Conservation (phyloP, 2,797 vertebrate species). For the Rhincodon typus region DNA sequence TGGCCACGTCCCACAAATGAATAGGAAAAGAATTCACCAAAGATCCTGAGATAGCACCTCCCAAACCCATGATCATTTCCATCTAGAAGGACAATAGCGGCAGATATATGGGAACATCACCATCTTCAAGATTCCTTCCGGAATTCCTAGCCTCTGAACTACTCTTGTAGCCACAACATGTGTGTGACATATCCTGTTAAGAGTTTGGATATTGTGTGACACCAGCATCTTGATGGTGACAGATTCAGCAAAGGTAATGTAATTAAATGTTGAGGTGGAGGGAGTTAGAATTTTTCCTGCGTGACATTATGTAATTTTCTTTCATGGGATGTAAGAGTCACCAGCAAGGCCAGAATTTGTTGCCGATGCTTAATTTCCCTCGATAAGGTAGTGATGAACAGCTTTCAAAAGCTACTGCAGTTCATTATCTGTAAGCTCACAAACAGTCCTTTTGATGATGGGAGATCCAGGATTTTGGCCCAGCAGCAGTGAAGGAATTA, state of each 20-base stretch:
- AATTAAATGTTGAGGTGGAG: background rate
- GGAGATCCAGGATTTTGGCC: background rate
- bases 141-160: background rate
- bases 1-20: too few relatives aligned
- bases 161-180: background rate
- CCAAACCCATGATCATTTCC: too few relatives aligned
- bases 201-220: background rate
- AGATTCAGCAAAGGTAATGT: background rate
- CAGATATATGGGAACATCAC: too few relatives aligned
- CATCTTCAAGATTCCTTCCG: background rate
- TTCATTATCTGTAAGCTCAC: background rate
- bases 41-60: too few relatives aligned
- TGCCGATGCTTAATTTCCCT: background rate
- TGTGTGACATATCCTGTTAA: background rate
- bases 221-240: background rate
- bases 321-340: background rate
- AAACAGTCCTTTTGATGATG: background rate
- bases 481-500: background rate
- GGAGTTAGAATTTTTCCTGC: background rate
- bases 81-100: too few relatives aligned
- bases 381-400: background rate
- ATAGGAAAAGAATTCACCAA: too few relatives aligned
- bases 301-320: background rate
- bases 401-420: background rate
- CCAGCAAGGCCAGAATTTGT: background rate